A percentile compares a stretch with the other conserved stretches of the same genome.
Evolutionary conservation across 2,113 vertebrate species (phyloP).

Genomic region (Cromileptes altivelis): DNA sequence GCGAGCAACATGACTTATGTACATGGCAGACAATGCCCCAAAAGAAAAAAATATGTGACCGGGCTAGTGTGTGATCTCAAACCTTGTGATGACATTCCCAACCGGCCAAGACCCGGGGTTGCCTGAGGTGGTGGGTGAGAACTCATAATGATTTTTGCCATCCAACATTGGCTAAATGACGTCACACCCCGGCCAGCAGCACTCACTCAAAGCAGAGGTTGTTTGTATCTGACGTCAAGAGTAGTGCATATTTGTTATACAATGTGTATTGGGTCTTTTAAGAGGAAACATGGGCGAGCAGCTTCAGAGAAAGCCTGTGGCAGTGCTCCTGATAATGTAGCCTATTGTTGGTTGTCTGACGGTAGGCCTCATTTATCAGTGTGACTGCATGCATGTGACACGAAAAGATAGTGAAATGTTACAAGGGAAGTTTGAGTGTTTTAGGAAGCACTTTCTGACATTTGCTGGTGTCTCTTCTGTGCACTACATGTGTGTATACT

Average conservation of each 20-base stretch:
- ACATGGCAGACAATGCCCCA: neutral
- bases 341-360: slow-evolving; percentile 10
- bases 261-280: slow-evolving; percentile 11
- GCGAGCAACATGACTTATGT: neutral
- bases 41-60: neutral
- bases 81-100: slow-evolving; percentile 2
- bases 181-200: slow-evolving; percentile 24
- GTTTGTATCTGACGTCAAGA: slow-evolving; percentile 34
- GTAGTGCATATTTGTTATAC: neutral
- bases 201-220: slow-evolving; percentile 1
- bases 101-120: neutral
- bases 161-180: slow-evolving; percentile 24
- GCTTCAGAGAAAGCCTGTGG: neutral
- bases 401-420: neutral
- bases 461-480: neutral
- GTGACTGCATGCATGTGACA: neutral
- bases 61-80: neutral
- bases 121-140: slow-evolving; percentile 41
- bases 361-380: slow-evolving; percentile 10
- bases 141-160: slow-evolving; percentile 55
- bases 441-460: neutral
- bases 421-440: neutral
- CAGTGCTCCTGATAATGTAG: neutral
- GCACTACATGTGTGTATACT: neutral
- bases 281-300: neutral